Conservation (phyloP, 2,888 invertebrate genomes). For the Oscheius sp. region DNA sequence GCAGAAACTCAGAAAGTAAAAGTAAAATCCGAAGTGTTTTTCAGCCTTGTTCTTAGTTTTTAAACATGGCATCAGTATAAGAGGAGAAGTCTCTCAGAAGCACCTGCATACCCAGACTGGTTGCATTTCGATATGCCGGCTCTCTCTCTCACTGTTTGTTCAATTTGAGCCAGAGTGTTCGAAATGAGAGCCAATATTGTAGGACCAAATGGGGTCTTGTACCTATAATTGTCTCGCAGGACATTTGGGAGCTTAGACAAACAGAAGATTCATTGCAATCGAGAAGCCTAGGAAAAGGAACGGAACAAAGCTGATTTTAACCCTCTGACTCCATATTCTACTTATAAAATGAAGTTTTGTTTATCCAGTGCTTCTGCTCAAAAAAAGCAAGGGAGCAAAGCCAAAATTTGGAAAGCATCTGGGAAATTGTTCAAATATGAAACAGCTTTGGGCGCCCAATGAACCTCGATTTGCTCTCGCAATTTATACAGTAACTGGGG, state of each 20-base stretch:
- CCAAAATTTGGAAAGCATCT: too few relatives aligned
- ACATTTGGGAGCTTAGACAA: slow-evolving; percentile 15
- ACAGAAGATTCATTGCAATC: not conserved
- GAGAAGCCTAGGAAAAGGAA: not conserved
- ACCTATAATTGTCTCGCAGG: slow-evolving; percentile 27
- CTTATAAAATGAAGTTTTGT: not conserved
- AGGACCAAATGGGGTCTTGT: slow-evolving; percentile 29
- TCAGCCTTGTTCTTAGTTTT: too few relatives aligned
- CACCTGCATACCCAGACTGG: not conserved
- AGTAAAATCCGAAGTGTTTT: too few relatives aligned
- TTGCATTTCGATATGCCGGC: slow-evolving; percentile 25
- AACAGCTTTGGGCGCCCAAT: too few relatives aligned
- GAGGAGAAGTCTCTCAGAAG: too few relatives aligned
- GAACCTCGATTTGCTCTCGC: too few relatives aligned
- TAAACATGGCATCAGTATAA: too few relatives aligned
- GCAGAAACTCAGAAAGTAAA: too few relatives aligned
- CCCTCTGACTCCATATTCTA: not conserved
- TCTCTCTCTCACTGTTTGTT: slow-evolving; percentile 20
- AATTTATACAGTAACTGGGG: too few relatives aligned
- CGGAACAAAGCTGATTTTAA: not conserved
- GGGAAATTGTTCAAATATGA: too few relatives aligned
- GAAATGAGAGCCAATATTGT: slow-evolving; percentile 32
- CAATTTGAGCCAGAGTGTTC: slow-evolving; percentile 33
- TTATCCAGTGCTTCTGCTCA: too few relatives aligned
- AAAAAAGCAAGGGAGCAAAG: too few relatives aligned